These are phyloP conservation scores for Cenopis cana DNA, from an alignment of 2,888 invertebrate species.

Conservation along the genomic window DNA sequence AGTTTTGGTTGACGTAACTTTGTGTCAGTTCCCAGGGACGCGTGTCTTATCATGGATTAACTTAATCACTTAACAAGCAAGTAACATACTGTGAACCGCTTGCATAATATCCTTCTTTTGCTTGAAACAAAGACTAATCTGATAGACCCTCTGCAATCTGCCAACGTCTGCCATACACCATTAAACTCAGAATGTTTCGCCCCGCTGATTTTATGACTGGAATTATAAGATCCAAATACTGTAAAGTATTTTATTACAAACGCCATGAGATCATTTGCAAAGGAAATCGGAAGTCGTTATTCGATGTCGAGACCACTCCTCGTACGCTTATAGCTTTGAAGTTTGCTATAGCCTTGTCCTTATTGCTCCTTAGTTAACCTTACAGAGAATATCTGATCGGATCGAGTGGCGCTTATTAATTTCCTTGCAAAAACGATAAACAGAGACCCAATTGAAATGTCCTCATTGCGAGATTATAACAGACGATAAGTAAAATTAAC, in stretches of 20 bases:
- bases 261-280: slow-evolving; percentile 45
- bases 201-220: slow-evolving; percentile 60
- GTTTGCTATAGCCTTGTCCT: slow-evolving; percentile 51
- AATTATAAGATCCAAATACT: slow-evolving; percentile 55
- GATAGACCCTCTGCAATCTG: slow-evolving; percentile 24
- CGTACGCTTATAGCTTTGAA: slow-evolving; percentile 53
- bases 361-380: slow-evolving; percentile 17
- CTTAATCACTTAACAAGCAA: slow-evolving; percentile 24
- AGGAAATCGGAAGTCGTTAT: slow-evolving; percentile 55
- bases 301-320: slow-evolving; percentile 48
- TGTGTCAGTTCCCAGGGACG: not conserved
- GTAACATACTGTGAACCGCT: slow-evolving; percentile 21
- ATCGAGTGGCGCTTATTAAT: not conserved
- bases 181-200: slow-evolving; percentile 58
- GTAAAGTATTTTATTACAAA: slow-evolving; percentile 32
- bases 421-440: not conserved
- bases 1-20: slow-evolving; percentile 9
- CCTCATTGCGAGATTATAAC: not conserved
- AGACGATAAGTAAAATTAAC: not conserved
- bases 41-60: slow-evolving; percentile 29
- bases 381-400: slow-evolving; percentile 3
- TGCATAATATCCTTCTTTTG: slow-evolving; percentile 32
- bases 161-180: slow-evolving; percentile 51
- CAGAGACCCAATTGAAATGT: not conserved
- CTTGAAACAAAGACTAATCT: slow-evolving; percentile 29